Evolutionary conservation across 1,140 invertebrate genomes (phyloP).

Genomic region (Drosophila athabasca): DNA sequence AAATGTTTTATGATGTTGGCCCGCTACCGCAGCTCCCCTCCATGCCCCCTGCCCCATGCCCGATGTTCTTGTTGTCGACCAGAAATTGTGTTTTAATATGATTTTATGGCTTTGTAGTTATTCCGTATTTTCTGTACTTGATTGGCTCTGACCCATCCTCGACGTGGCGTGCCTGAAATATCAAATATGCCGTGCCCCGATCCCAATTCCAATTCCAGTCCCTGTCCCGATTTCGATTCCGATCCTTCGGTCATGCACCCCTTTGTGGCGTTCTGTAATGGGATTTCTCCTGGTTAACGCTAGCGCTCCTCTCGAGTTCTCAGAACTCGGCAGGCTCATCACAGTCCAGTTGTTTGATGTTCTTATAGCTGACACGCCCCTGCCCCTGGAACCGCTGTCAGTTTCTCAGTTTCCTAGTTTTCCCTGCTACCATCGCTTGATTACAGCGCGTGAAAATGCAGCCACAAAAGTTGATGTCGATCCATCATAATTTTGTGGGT

Average conservation of each 20-base stretch:
- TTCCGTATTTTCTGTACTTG: conserved; percentile 37
- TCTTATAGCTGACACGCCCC: conserved; percentile 50
- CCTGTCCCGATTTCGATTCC: conserved; percentile 1
- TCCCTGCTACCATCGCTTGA: conserved; percentile 39
- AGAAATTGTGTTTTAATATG: conserved; percentile 82
- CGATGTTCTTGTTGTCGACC: conserved; percentile 11
- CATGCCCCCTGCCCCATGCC: conserved; percentile 7
- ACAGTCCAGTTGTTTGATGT: conserved; percentile 54
- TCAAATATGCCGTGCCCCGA: conserved; percentile 39
- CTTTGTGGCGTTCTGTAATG: conserved; percentile 53
- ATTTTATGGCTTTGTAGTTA: conserved; percentile 71
- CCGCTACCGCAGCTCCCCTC: conserved; percentile 6
- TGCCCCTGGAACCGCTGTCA: conserved; percentile 62
- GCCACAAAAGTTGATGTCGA: conserved; percentile 51
- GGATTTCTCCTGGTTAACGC: conserved; percentile 59
- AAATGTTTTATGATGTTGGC: conserved; percentile 76
- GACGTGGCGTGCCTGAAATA: conserved; percentile 64
- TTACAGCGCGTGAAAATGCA: conserved; percentile 67
- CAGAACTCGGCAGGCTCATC: conserved; percentile 43
- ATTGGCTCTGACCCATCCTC: conserved; percentile 49
- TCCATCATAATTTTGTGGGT: conserved; percentile 76
- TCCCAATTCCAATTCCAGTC: not conserved
- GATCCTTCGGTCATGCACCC: conserved; percentile 52
- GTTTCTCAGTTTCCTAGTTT: conserved; percentile 41
- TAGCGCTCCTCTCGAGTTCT: too few species aligned